Evolutionary conservation across 2,888 invertebrate genomes (phyloP).

Genomic region (Axea sp.): DNA sequence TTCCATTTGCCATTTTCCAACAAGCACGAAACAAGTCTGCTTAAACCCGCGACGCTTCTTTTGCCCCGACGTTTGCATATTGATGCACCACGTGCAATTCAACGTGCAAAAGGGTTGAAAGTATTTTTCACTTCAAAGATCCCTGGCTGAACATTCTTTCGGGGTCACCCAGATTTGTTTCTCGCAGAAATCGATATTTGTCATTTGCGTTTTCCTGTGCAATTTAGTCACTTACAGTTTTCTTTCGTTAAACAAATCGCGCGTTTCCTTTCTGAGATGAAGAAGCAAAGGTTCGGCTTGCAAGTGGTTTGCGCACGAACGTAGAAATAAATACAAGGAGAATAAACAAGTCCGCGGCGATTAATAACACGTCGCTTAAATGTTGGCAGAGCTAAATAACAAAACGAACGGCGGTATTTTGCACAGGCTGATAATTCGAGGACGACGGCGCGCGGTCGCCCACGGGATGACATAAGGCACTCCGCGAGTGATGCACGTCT

Average conservation of each 20-base stretch:
- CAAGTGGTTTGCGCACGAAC: not conserved
- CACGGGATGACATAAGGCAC: slow-evolving; percentile 49
- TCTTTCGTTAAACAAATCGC: slow-evolving; percentile 2
- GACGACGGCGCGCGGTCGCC: slow-evolving; percentile 39
- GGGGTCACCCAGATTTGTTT: slow-evolving; percentile 36
- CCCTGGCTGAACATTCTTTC: slow-evolving; percentile 6
- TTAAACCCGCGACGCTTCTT: no score
- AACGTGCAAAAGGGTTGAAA: no score
- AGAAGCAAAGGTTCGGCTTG: not conserved
- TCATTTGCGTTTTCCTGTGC: slow-evolving; percentile 14
- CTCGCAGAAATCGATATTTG: slow-evolving; percentile 25
- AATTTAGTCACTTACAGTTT: slow-evolving; percentile 14
- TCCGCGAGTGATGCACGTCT: slow-evolving; percentile 36
- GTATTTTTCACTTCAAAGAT: not conserved
- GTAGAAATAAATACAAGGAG: not conserved
- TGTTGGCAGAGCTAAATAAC: slow-evolving; percentile 24
- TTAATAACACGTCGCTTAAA: slow-evolving; percentile 13
- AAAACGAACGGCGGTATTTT: slow-evolving; percentile 21
- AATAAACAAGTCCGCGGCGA: not conserved
- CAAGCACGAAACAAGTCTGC: no score
- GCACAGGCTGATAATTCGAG: slow-evolving; percentile 36
- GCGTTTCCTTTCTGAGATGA: slow-evolving; percentile 4
- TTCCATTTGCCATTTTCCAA: no score
- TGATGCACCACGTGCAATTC: no score
- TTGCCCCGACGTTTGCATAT: no score